Conservation (phyloP, 2,113 vertebrate species). For the Recurvirostra avosetta region DNA sequence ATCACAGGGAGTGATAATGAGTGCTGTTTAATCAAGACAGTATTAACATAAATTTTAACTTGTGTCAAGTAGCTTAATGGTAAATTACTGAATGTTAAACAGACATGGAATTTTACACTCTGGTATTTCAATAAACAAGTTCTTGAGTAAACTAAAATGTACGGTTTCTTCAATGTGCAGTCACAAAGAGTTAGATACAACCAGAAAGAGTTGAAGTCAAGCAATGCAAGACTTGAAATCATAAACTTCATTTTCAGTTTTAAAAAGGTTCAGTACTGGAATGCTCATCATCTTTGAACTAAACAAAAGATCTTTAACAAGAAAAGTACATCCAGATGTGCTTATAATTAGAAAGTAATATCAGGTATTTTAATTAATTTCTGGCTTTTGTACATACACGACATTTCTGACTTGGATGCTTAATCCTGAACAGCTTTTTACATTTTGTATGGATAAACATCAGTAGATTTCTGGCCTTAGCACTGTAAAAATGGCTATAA, state of each 20-base stretch:
- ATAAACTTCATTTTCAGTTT: background rate
- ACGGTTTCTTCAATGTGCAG: background rate
- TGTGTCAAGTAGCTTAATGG: conserved; percentile 18
- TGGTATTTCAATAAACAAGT: background rate
- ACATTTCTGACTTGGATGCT: background rate
- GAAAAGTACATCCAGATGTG: background rate
- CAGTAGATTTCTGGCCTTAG: background rate
- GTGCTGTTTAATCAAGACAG: conserved; percentile 39
- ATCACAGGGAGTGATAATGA: conserved; percentile 1
- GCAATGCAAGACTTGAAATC: background rate
- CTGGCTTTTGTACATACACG: background rate
- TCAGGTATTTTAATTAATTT: background rate
- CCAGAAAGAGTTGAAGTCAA: background rate
- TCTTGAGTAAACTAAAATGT: background rate
- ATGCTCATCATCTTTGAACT: background rate
- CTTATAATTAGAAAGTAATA: background rate
- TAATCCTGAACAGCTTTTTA: background rate
- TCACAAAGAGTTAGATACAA: background rate
- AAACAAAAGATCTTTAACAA: background rate
- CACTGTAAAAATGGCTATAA: background rate
- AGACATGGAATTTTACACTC: background rate
- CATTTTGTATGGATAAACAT: background rate
- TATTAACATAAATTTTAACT: conserved; percentile 51
- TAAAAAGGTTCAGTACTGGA: background rate
- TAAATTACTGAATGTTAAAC: conserved; percentile 35